phyloP scores from a whole-genome alignment of 2,888 invertebrate species.

The Sepiola atlantica region DNA sequence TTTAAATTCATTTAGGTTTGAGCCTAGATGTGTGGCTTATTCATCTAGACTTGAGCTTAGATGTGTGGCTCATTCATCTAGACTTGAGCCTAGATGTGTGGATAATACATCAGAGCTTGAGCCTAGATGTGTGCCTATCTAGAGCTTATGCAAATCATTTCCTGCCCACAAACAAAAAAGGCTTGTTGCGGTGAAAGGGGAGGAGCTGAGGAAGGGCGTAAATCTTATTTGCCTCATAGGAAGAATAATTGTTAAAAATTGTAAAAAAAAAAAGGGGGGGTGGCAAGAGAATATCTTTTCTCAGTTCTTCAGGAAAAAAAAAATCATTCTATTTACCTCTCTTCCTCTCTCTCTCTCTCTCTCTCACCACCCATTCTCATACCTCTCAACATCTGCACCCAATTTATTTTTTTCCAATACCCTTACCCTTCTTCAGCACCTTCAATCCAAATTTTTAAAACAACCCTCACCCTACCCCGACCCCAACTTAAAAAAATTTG shows the following conservation, averaged over 20 bases:
- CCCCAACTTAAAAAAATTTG: neutral
- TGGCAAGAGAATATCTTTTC: neutral
- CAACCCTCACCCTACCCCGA: neutral
- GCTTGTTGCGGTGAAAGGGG: neutral
- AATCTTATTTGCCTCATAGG: neutral
- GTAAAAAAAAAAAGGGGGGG: neutral
- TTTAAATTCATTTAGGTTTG: neutral
- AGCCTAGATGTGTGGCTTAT: neutral
- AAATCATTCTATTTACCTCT: neutral
- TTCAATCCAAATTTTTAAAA: neutral
- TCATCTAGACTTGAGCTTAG: no score
- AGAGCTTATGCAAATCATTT: neutral
- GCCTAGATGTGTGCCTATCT: slow-evolving; percentile 32
- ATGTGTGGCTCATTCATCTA: neutral
- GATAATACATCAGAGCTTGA: neutral
- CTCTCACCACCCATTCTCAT: slow-evolving; percentile 9
- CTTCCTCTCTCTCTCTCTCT: neutral
- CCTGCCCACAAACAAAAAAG: neutral
- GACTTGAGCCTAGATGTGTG: neutral
- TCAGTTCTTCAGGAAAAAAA: neutral
- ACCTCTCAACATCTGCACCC: neutral
- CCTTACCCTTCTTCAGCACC: neutral
- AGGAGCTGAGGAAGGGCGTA: neutral
- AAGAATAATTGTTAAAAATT: neutral
- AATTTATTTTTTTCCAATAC: neutral